Evolutionary conservation across 2,888 invertebrate genomes (phyloP), one percentile per base, ranked within the genome.

Genomic region (Aproaerema taeniolella): DNA sequence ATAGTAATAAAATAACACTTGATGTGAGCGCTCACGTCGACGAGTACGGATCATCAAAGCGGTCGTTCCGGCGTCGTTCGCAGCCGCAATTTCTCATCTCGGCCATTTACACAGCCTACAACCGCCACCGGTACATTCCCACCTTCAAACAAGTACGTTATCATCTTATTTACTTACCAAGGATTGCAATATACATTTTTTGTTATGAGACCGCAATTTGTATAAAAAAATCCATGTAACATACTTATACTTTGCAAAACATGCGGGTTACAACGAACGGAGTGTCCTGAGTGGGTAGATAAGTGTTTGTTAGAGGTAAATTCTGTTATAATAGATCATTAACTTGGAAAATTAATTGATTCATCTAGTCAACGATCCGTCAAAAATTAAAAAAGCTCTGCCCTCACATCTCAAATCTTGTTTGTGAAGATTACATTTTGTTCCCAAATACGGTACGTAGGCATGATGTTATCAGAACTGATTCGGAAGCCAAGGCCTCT

Each of bases 401-500:
- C n/a, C n/a, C n/a, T n/a, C n/a, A n/a, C n/a, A 13, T n/a, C 3
- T 30, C 30, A 6, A 7, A 31, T n/a, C 14, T 31, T 15, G 14
- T 31, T 31, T 15, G 9, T 16, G n/a, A n/a, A 31, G 9, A 14
- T 14, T 31, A 2, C 14, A 15, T 15, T 31, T 31, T 12, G 11
- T 29, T 8, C 13, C 8, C 12, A 29, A 11, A 11, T 29, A 29
- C 26, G 6, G 26, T 3, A 26, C 5, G 4, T 9, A 26, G 45
- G 42, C 43, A 49, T 51, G 53, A 58, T 61, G 45, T 49, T 60
- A 62, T 63, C 60, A 52, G 52, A 52, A 42, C 51, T 52, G 54
- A 55, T 58, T 58, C 31, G 45, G 46, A 53, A 47, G 42, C 45
- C 50, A 51, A 53, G n/a, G 36, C 38, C 54, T 44, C 49, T 17